These are phyloP conservation scores for Geotrypetes seraphini DNA, from an alignment of 2,797 vertebrate species.

Conservation along the genomic window DNA sequence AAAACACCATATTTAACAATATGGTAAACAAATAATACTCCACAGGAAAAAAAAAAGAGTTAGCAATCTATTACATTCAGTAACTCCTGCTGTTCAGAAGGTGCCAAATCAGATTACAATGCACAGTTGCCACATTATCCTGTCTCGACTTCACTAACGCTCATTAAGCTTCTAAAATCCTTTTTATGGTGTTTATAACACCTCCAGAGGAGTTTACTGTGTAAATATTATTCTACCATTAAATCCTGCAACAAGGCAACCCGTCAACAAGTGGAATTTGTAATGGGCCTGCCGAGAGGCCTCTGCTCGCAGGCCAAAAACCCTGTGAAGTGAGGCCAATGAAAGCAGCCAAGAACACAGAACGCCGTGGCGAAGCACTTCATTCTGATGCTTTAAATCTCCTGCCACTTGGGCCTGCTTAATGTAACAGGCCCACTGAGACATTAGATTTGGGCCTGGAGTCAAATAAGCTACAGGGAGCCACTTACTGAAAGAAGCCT, in stretches of 20 bases:
- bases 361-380: conserved; percentile 62
- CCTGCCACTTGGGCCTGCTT: conserved; percentile 64
- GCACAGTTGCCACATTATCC: conserved; percentile 53
- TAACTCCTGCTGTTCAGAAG: conserved; percentile 34
- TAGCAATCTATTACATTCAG: conserved; percentile 25
- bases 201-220: conserved; percentile 58
- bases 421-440: conserved; percentile 63
- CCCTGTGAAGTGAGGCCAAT: conserved; percentile 48
- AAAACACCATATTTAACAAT: neutral
- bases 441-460: conserved; percentile 55
- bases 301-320: conserved; percentile 18
- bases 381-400: conserved; percentile 58
- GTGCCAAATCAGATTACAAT: conserved; percentile 57
- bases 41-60: conserved; percentile 12
- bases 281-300: conserved; percentile 29
- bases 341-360: conserved; percentile 16
- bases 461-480: conserved; percentile 55
- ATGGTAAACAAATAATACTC: conserved; percentile 25
- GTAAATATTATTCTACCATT: conserved; percentile 62
- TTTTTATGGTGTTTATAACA: conserved; percentile 55
- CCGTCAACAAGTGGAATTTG: conserved; percentile 47
- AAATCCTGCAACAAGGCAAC: conserved; percentile 53
- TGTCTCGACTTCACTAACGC: conserved; percentile 48
- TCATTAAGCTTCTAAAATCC: conserved; percentile 62
- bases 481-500: conserved; percentile 58